Conservation (phyloP, 2,797 vertebrate genomes). For the Paedocypris micromegethes region DNA sequence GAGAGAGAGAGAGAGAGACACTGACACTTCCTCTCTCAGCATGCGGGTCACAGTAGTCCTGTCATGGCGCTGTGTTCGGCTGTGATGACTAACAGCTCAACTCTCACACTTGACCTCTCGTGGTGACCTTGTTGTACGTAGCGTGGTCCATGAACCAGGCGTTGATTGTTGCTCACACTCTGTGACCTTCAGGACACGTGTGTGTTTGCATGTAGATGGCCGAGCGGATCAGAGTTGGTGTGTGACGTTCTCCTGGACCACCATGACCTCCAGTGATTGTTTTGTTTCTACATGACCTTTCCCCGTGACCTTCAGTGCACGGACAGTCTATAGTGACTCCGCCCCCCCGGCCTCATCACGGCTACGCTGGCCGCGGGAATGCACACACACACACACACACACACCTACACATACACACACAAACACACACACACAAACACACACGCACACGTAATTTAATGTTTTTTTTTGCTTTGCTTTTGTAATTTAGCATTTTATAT, state of each 20-base stretch:
- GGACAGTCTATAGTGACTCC: too few relatives aligned
- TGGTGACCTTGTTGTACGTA: constrained; percentile 20
- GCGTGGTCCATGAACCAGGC: constrained; percentile 8
- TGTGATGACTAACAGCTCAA: constrained; percentile 36
- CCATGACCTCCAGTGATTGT: constrained; percentile 11
- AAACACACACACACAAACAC: too few relatives aligned
- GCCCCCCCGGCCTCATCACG: too few relatives aligned
- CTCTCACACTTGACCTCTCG: constrained; percentile 29
- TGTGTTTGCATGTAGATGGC: constrained; percentile 21
- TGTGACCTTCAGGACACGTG: constrained; percentile 27
- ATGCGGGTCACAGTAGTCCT: constrained; percentile 10
- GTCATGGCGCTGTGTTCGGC: constrained; percentile 1
- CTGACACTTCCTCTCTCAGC: constrained; percentile 16
- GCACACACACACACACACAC: too few relatives aligned
- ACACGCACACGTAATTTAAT: too few relatives aligned
- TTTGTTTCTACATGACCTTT: constrained; percentile 14
- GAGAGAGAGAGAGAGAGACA: background rate
- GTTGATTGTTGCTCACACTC: constrained; percentile 14
- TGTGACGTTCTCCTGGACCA: constrained; percentile 4
- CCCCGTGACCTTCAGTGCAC: background rate
- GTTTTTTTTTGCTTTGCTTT: too few relatives aligned
- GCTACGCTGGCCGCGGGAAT: too few relatives aligned
- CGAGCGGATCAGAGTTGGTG: background rate
- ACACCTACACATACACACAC: too few relatives aligned
- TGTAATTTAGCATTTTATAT: too few relatives aligned